Evolutionary conservation across 92 coral and sea anemone genomes (phyloP), one percentile per base, ranked within the genome.

Genomic region (Diadumene lineata): DNA sequence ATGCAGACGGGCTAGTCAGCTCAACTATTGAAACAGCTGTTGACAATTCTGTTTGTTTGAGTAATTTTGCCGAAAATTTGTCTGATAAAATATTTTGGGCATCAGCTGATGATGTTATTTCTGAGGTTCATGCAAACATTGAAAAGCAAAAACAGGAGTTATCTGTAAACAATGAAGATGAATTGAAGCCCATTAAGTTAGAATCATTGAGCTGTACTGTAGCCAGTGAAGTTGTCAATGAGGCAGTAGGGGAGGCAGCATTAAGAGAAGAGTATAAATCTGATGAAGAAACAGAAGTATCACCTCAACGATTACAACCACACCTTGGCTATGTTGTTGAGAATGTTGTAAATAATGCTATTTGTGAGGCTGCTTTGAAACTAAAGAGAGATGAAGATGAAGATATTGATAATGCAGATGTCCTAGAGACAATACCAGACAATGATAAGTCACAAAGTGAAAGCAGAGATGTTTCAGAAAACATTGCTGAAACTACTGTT

Each of bases 341-440:
- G 69, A 90, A 90, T 72, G 77, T 90, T 73, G 91, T 90, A 10
- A 90, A 90, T 72, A 86, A 78, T 62, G 96, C 96, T 61, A 86
- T 90, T 63, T 90, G 79, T 73, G 96, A 90, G 73, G 96, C 96
- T 58, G 84, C 81, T n/a, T 80, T 80, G 21, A 78, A 78, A 76
- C 79, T 86, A 27, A 83, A 75, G 28, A 63, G 74, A 50, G 70
- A 23, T 56, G 28, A 46, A 11, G 84, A 72, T 31, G 43, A 62
- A 7, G 30, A 67, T 44, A 30, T 53, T 3, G 60, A 21, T 53
- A 53, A 53, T 53, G 18, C n/a, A 15, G n/a, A 53, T 53, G 60
- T 15, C 21, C 26, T 24, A 30, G 75, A 53, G 63, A 13, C 66
- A n/a, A 7, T 43, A 62, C 13, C 38, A 27, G 68, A 28, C 2